Evolutionary conservation across 2,113 vertebrate species (phyloP).

Genomic region (Dromas ardeola): DNA sequence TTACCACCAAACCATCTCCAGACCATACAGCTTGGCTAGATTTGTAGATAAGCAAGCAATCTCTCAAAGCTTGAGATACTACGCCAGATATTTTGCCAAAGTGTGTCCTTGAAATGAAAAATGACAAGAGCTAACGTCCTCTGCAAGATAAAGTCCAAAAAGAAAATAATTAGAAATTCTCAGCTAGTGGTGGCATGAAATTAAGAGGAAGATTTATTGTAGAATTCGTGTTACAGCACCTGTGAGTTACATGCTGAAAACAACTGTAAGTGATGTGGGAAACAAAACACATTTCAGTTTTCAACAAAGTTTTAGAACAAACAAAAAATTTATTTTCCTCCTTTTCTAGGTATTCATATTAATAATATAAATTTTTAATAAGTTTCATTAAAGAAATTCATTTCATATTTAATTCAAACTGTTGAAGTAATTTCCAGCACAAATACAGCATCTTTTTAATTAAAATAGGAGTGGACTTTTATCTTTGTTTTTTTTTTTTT

Average conservation of each 20-base stretch:
- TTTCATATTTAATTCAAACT: conserved; percentile 44
- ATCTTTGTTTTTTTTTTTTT: neutral
- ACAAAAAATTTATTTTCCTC: neutral
- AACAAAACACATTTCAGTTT: neutral
- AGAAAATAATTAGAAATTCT: neutral
- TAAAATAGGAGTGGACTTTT: conserved; percentile 19
- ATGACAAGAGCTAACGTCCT: neutral
- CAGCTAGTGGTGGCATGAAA: neutral
- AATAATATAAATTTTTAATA: neutral
- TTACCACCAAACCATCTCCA: neutral
- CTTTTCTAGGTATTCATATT: neutral
- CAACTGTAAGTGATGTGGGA: neutral
- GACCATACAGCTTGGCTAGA: accelerated
- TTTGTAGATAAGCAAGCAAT: neutral
- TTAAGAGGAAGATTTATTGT: neutral
- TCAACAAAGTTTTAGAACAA: neutral
- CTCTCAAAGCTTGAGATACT: neutral
- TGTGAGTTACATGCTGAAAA: neutral
- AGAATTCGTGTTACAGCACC: neutral
- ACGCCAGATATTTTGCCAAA: neutral
- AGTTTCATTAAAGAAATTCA: conserved; percentile 1
- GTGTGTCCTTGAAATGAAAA: neutral
- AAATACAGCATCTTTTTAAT: conserved; percentile 40
- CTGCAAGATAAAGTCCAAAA: neutral
- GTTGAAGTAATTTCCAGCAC: conserved; percentile 1